Conservation (phyloP, 1,140 invertebrate species). For the Cecropterus lyciades region DNA sequence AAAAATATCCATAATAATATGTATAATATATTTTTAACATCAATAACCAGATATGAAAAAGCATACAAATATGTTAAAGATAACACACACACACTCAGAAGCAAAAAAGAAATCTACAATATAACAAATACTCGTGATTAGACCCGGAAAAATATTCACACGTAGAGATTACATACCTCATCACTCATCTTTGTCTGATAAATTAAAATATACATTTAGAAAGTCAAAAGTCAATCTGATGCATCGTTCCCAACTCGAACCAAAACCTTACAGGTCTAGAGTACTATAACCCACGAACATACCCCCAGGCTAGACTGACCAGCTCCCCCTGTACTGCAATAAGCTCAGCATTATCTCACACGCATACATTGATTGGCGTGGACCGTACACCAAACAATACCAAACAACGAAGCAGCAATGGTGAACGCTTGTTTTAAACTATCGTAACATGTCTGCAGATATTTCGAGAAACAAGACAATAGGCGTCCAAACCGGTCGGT, state of each 20-base stretch:
- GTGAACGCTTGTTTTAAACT: slow-evolving; percentile 1
- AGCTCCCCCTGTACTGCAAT: slow-evolving; percentile 3
- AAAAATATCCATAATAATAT: too few species aligned
- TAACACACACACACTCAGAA: too few species aligned
- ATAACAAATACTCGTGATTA: too few species aligned
- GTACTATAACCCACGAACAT: slow-evolving; percentile 39
- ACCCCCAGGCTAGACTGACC: slow-evolving; percentile 43
- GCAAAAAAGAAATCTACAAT: too few species aligned
- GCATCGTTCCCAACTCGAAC: slow-evolving; percentile 23
- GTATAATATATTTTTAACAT: too few species aligned
- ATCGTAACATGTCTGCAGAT: slow-evolving; percentile 8
- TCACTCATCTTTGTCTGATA: too few species aligned
- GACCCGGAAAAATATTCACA: too few species aligned
- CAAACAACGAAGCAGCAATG: slow-evolving; percentile 9
- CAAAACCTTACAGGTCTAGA: slow-evolving; percentile 34
- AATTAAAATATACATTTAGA: too few species aligned
- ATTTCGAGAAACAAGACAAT: slow-evolving; percentile 33
- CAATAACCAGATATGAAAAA: too few species aligned
- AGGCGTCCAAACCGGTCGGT: slow-evolving; percentile 24
- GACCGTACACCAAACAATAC: neutral
- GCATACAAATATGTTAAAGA: too few species aligned
- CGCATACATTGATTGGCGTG: slow-evolving; percentile 16
- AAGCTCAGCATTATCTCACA: slow-evolving; percentile 1
- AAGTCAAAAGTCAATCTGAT: neutral
- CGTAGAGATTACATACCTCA: too few species aligned